Base-by-base conservation (phyloP, 1,140 invertebrate species). In the Meloidogyne floridensis region DNA sequence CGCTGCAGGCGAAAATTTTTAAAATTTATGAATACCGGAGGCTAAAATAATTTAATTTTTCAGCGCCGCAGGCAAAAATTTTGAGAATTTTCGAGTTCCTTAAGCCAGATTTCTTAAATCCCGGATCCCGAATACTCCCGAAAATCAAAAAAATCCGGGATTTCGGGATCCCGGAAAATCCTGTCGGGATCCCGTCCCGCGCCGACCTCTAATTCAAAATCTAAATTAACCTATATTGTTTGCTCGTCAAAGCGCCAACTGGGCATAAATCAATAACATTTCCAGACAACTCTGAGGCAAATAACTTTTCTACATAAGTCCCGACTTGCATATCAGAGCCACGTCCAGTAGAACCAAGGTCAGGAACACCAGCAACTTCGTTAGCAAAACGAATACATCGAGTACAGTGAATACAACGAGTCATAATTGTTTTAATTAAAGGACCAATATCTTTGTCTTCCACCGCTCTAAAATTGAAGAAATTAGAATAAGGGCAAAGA, bases 401-500 rank as follows among this genome's bases (percentile, higher is more conserved):
- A 0, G 98, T 99, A 91, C 98, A 99, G 90, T 99, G 98, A 90
- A 99, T 99, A 91, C 98, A 99, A 77, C 98, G 93, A 0, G 96
- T 99, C 98, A 99, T 99, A n/a, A 97, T 94, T 1, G 97, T 99
- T 91, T 99, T 99, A 2, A 99, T 94, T 54, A 99, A 91, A 15
- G 98, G 98, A 3, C 98, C 98, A 86, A 99, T 94, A 92, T 99
- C 95, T 91, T 99, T 99, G 90, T 99, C 97, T 92, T 99, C 97
- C 1, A 99, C 97, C 87, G 97, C 97, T 87, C 96, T 82, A 56
- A 65, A 94, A 65, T n/a, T 18, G 15, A 43, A 70, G 71, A 78
- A 88, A 87, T 54, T 86, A 42, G 5, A 5, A 59, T 71, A 13
- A 82, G 81, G 73, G 72, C 10, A 47, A 72, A 86, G 83, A 1